Conservation (phyloP, 64 coral and sea anemone species). For the Dendrophyllia cribrosa region DNA sequence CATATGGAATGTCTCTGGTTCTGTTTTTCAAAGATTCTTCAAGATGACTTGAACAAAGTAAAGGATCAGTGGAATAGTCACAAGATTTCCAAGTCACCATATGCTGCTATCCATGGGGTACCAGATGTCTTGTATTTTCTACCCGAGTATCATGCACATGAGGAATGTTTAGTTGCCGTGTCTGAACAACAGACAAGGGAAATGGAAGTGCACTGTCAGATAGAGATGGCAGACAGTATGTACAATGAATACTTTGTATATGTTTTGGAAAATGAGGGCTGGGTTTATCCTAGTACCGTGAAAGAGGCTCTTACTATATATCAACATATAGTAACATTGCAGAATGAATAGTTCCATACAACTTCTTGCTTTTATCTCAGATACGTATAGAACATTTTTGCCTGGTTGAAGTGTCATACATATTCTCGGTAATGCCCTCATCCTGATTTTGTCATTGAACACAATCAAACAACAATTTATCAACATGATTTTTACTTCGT, state of each 20-base stretch:
- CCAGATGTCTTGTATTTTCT: slow-evolving; percentile 44
- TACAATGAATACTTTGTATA: slow-evolving; percentile 32
- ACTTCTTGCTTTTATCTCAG: too few relatives aligned
- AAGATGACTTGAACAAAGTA: slow-evolving; percentile 25
- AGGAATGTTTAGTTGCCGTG: slow-evolving; percentile 22
- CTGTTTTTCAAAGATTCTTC: neutral
- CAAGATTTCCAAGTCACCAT: neutral
- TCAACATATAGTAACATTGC: neutral
- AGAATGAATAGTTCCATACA: neutral
- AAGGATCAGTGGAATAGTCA: slow-evolving; percentile 31
- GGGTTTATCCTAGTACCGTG: neutral
- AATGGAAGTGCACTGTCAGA: slow-evolving; percentile 23
- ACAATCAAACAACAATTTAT: too few relatives aligned
- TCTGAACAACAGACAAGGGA: slow-evolving; percentile 19
- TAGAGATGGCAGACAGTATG: slow-evolving; percentile 18
- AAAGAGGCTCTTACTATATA: neutral
- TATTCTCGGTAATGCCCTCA: neutral
- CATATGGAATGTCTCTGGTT: too few relatives aligned
- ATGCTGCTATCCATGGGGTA: slow-evolving; percentile 12
- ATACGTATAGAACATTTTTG: neutral
- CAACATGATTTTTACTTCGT: too few relatives aligned
- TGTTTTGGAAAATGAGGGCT: slow-evolving; percentile 18
- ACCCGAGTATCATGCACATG: too few relatives aligned
- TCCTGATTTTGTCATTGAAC: neutral
- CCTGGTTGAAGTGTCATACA: neutral